A percentile compares a stretch with the other conserved stretches of the same genome.
phyloP scores from a whole-genome alignment of 2,888 invertebrate genomes.

The Patella depressa region DNA sequence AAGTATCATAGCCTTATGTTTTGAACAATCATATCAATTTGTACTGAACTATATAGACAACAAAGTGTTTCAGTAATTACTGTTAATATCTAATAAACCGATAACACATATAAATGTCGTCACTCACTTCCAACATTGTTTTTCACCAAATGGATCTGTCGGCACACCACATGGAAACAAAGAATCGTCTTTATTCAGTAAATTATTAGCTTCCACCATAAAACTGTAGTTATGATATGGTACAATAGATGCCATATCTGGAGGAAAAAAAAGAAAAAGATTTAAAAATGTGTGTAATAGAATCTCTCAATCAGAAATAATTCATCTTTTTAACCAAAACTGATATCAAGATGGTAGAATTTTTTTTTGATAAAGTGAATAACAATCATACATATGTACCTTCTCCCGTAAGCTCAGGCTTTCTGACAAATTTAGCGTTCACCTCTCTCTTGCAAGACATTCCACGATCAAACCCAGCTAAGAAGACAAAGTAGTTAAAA shows the following conservation, averaged over 20 bases:
- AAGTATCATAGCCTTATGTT: too few relatives aligned
- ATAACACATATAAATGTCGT: too few relatives aligned
- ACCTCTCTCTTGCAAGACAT: conserved; percentile 17
- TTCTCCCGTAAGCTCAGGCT: conserved; percentile 19
- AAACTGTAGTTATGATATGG: conserved; percentile 38
- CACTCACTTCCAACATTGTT: conserved; percentile 4
- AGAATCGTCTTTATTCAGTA: conserved; percentile 1
- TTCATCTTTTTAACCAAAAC: too few relatives aligned
- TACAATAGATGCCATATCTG: conserved; percentile 27
- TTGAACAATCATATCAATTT: too few relatives aligned
- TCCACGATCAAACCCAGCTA: conserved; percentile 26
- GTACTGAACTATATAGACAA: too few relatives aligned
- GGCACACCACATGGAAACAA: neutral
- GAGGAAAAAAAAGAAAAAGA: neutral
- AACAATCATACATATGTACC: conserved; percentile 7
- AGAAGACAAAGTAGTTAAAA: conserved; percentile 12
- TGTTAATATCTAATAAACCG: too few relatives aligned
- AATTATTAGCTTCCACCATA: conserved; percentile 20
- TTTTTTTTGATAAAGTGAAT: too few relatives aligned
- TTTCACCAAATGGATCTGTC: conserved; percentile 6
- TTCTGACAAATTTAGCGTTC: conserved; percentile 3
- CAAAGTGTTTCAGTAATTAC: too few relatives aligned
- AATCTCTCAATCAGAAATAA: too few relatives aligned
- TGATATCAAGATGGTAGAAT: too few relatives aligned
- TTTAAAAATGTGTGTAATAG: neutral